Percentiles rank a stretch among this genome's conserved stretches.
Conservation (phyloP, 2,888 invertebrate genomes). For the Mesorhabditis sp. region DNA sequence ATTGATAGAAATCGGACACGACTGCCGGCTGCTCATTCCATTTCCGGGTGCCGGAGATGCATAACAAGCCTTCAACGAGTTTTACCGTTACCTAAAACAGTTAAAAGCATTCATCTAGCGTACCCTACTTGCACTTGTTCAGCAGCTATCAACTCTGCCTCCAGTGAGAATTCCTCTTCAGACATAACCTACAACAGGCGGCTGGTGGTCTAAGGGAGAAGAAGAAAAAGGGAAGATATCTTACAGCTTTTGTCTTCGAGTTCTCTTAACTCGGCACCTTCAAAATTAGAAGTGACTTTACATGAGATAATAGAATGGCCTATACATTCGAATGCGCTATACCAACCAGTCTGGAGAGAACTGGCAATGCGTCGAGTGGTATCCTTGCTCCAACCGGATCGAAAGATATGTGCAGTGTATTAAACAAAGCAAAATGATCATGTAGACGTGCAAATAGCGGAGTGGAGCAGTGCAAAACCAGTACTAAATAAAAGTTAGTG, state of each 20-base stretch:
- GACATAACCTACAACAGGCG: background rate
- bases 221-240: no score
- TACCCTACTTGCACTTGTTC: background rate
- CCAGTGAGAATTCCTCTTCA: background rate
- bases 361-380: slow-evolving; percentile 16
- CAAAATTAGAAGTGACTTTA: no score
- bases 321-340: no score
- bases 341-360: slow-evolving; percentile 11
- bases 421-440: slow-evolving; percentile 14
- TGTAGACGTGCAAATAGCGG: slow-evolving; percentile 11
- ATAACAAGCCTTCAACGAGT: background rate
- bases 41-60: slow-evolving; percentile 13
- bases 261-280: no score
- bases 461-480: slow-evolving; percentile 14
- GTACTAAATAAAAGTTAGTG: background rate
- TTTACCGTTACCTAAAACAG: background rate
- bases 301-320: no score
- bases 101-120: background rate
- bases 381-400: slow-evolving; percentile 18
- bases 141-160: background rate
- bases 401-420: slow-evolving; percentile 18
- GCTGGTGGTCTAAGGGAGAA: no score
- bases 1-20: slow-evolving; percentile 21
- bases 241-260: no score
- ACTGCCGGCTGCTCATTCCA: slow-evolving; percentile 18